Evolutionary conservation across 2,113 vertebrate species (phyloP), one percentile per base, ranked within the genome.

Genomic region (Bostrychus sinensis): DNA sequence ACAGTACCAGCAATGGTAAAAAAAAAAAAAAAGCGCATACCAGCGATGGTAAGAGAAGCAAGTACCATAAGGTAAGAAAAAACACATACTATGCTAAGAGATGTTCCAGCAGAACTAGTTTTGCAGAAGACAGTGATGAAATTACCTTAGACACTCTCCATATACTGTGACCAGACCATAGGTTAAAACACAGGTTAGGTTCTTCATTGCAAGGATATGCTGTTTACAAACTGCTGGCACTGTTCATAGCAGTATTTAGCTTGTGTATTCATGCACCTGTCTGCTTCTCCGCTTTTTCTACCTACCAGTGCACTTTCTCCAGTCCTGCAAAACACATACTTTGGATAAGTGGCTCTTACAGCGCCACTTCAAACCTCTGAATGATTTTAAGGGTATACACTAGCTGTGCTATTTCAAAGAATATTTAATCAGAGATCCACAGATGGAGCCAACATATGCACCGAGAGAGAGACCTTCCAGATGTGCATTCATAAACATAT

Each of bases 381-480:
- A 51, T 51, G 25, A 51, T 6, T 62, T 56, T 37, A 41, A 58
- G 43, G 32, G 39, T 37, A 36, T 14, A 9, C 42, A 22, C 2
- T 36, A 32, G 17, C 7, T 53, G 30, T 50, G 28, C 12, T 45
- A 45, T 68, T 66, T 42, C 41, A 42, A 11, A 39, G n/a, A 2
- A 11, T n/a, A 30, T 66, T 42, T 2, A 25, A 8, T 25, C 16
- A 32, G 14, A 22, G 9, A 38, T 2, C 16, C 59, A 22, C 51
- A 75, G 70, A 68, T 75, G 51, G 53, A 62, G 46, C 20, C 4
- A 60, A 61, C 59, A 70, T 61, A 64, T 57, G 60, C 34, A 30
- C 30, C 48, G 7, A 13, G 16, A 13, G 38, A 32, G 23, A 6
- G 26, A n/a, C n/a, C 11, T 46, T 45, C 45, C 45, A 71, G 72